A percentile compares a stretch with the other conserved stretches of the same genome.
These are phyloP conservation scores for Oreochromis grahami DNA, from an alignment of 2,797 vertebrate species.

Conservation along the genomic window DNA sequence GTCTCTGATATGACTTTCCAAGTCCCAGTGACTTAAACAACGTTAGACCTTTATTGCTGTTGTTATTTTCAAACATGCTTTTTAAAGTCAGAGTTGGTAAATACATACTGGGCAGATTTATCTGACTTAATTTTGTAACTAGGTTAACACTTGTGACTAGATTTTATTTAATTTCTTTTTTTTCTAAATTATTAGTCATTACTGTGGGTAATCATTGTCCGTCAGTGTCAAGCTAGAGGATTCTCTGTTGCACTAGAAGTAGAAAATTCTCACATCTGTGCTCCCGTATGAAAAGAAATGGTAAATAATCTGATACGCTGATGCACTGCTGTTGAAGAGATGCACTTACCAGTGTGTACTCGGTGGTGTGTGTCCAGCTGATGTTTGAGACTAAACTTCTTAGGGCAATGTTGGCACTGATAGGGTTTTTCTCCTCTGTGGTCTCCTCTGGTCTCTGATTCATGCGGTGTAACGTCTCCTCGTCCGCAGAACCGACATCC, in stretches of 20 bases:
- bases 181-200: background rate
- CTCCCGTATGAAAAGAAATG: background rate
- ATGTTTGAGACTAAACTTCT: slow-evolving; percentile 85
- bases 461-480: slow-evolving; percentile 36
- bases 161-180: background rate
- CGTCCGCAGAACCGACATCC: slow-evolving; percentile 56
- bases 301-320: background rate
- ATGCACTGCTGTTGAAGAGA: background rate
- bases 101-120: background rate
- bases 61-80: background rate
- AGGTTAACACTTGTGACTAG: background rate
- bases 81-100: background rate
- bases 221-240: background rate
- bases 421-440: slow-evolving; percentile 71
- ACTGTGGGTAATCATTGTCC: background rate
- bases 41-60: background rate
- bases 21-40: background rate
- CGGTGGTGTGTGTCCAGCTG: slow-evolving; percentile 85
- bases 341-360: slow-evolving; percentile 82
- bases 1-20: background rate
- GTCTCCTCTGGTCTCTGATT: slow-evolving; percentile 57
- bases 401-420: slow-evolving; percentile 79
- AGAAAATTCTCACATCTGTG: background rate
- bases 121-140: background rate
- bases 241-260: background rate